Conservation (phyloP, 2,888 invertebrate species). For the Drosophila testacea region DNA sequence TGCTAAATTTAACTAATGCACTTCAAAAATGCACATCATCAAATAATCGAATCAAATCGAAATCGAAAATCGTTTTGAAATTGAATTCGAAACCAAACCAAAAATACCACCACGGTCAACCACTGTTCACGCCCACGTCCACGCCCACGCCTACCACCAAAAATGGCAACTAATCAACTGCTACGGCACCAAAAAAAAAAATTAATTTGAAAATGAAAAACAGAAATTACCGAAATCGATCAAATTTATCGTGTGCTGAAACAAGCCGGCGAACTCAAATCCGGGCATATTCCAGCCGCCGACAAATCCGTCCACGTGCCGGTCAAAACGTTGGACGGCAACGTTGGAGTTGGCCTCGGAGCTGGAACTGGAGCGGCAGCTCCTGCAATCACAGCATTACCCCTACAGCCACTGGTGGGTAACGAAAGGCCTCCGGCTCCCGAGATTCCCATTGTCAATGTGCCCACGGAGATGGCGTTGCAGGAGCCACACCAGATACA, state of each 20-base stretch:
- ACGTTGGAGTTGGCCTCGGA: constrained; percentile 36
- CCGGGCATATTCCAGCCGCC: constrained; percentile 87
- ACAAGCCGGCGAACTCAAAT: constrained; percentile 93
- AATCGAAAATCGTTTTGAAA: constrained; percentile 43
- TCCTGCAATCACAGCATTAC: constrained; percentile 21
- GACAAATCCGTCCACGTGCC: constrained; percentile 82
- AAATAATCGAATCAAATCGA: constrained; percentile 37
- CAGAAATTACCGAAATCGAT: constrained; percentile 90
- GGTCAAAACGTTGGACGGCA: constrained; percentile 61
- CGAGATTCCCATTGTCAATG: constrained; percentile 84
- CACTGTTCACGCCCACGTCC: constrained; percentile 52
- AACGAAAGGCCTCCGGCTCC: constrained; percentile 46
- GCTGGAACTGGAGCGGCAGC: constrained; percentile 18
- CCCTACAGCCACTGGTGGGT: constrained; percentile 37
- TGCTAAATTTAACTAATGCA: constrained; percentile 74
- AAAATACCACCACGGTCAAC: constrained; percentile 50
- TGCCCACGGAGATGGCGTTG: constrained; percentile 79
- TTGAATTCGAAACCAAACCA: constrained; percentile 27
- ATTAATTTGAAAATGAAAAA: constrained; percentile 15
- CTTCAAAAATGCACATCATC: constrained; percentile 70
- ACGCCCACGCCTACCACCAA: constrained; percentile 38
- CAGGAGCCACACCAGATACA: constrained; percentile 51
- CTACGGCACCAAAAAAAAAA: constrained; percentile 60
- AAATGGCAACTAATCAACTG: constrained; percentile 60
- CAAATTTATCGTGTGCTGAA: constrained; percentile 97